phyloP scores from a whole-genome alignment of 2,113 vertebrate species.

The Stomatorhinus ivindoensis region DNA sequence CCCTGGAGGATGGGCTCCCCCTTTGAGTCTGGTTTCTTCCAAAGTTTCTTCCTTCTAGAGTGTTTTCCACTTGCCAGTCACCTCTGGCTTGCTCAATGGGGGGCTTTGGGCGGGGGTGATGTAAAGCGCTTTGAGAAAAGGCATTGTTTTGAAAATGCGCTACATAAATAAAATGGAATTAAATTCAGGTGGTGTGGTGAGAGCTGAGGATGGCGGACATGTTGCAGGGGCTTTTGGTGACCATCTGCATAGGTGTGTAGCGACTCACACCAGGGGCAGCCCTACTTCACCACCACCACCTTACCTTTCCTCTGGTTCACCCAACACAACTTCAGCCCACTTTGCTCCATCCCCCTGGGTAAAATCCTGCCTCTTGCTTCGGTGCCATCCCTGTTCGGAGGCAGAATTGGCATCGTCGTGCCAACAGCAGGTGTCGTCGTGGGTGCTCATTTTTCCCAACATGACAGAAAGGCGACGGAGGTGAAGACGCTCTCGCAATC shows the following conservation, averaged over 20 bases:
- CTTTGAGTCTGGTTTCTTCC: background rate
- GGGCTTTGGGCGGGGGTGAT: background rate
- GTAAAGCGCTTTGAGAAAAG: background rate
- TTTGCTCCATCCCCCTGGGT: background rate
- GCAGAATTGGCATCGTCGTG: background rate
- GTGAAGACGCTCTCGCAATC: background rate
- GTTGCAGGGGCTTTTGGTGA: background rate
- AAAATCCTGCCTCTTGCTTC: background rate
- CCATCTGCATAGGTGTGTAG: background rate
- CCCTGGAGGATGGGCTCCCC: background rate
- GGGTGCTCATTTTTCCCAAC: background rate
- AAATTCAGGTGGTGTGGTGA: background rate
- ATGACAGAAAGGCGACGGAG: background rate
- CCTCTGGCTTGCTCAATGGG: background rate
- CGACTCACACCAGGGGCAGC: background rate
- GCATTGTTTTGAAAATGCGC: background rate
- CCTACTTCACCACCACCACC: background rate
- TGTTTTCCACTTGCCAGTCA: background rate
- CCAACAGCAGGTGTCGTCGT: background rate
- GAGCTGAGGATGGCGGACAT: background rate
- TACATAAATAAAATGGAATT: background rate
- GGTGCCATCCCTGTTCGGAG: background rate
- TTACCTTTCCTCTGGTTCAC: background rate
- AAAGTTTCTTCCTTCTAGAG: background rate
- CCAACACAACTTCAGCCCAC: conserved; percentile 56